Base-by-base conservation (phyloP, 1,140 invertebrate genomes). In the Tetragonula clypearis region DNA sequence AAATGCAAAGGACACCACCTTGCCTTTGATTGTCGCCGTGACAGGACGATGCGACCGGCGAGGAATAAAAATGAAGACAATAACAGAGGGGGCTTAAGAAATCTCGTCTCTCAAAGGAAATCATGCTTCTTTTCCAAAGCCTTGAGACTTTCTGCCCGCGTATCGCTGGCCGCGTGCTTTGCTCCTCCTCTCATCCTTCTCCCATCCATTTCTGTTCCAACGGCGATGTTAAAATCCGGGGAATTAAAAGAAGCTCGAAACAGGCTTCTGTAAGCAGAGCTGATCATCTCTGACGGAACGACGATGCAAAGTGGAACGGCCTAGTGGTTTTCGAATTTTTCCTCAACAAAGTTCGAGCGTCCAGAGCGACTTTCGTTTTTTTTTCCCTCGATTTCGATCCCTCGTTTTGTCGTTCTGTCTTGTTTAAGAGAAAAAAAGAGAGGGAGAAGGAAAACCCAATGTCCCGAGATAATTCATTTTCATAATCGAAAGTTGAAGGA, bases 61-160 rank as follows among this genome's bases (percentile, higher is more conserved):
- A 68, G 30, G 60, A 82, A 82, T 82, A 76, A 82, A 82, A 65
- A 82, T 65, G 80, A 82, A 82, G 71, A 74, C 56, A 74, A 74
- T 82, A 55, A 82, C 71, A 65, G 53, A 74, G 58, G 21, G 80
- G 6, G 0, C 41, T 65, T 65, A 72, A 73, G 79, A 73, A 81
- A 81, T 81, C 79, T 58, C 35, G 69, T 74, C 68, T 81, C 69
- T 81, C 68, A 73, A 81, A 81, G 71, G 79, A 62, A 73, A 81
- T 81, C 79, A 81, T 72, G 30, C 41, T 8, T 49, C 41, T 35
- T 35, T 35, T 62, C 35, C 26, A 35, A 30, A 30, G 30, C 30
- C 30, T 30, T 30, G 30, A 73, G 21, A 56, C 68, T 49, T 58
- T 56, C n/a, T 1, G 3, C n/a, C 41, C 35, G 66, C 30, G 41